Conservation (phyloP, 1,140 invertebrate species). For the Trachelipus rathkii region DNA sequence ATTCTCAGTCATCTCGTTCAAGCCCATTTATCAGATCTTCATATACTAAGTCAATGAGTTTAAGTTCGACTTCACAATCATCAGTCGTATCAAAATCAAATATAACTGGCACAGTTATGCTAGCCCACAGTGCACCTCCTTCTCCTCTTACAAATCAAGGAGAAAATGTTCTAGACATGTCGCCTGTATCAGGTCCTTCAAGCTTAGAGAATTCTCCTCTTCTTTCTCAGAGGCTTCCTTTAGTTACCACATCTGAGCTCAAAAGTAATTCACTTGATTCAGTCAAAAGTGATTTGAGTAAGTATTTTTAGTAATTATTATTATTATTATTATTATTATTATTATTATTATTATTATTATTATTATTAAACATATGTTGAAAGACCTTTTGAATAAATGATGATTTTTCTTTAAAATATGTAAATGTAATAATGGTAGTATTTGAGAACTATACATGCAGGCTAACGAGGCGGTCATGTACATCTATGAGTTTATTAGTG, state of each 20-base stretch:
- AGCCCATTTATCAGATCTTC: not conserved
- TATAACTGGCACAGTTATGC: not conserved
- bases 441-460: too few species aligned
- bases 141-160: slow-evolving; percentile 22
- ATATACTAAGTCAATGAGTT: not conserved
- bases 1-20: not conserved
- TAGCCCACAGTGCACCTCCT: slow-evolving; percentile 17
- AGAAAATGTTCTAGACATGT: slow-evolving; percentile 21
- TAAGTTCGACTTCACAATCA: not conserved
- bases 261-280: slow-evolving; percentile 44
- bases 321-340: too few species aligned
- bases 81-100: not conserved
- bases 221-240: slow-evolving; percentile 30
- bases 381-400: too few species aligned
- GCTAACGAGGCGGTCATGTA: too few species aligned
- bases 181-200: slow-evolving; percentile 35
- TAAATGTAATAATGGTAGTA: too few species aligned
- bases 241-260: slow-evolving; percentile 35
- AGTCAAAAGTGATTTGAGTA: slow-evolving; percentile 45
- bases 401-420: too few species aligned
- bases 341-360: too few species aligned
- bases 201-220: slow-evolving; percentile 32
- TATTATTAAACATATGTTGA: too few species aligned
- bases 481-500: too few species aligned
- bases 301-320: slow-evolving; percentile 19